Evolutionary conservation across 2,797 vertebrate genomes (phyloP), one percentile per base, ranked within the genome.

Genomic region (Vireo griseus): DNA sequence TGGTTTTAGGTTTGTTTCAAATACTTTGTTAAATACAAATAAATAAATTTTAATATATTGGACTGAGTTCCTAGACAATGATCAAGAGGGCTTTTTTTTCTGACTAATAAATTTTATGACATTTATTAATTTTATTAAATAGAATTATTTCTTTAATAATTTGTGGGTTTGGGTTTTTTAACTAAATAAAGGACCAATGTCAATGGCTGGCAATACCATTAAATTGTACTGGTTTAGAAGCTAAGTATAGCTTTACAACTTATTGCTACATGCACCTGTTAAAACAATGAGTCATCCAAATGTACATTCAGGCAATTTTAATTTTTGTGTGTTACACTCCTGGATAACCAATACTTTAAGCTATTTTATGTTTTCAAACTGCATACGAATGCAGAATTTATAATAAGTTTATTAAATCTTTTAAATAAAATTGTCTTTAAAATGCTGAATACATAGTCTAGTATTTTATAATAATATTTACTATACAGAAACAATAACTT

Each of bases 281-380:
- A 94, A 94, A 95, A 95, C 76, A 94, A 40, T 82, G 89, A 94
- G 57, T 96, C 91, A 92, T 59, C 48, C 37, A 24, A 92, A 89
- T 11, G 63, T 19, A 79, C 19, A 35, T 80, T 76, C 61, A 87
- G 1, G 13, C 57, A 61, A 61, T 57, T 86, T 71, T 71, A 84
- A 81, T 89, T 91, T 91, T 61, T 71, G 72, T 57, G 31, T 71
- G 59, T 39, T 91, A 71, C 74, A 82, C 29, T 52, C 47, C 42
- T 74, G 78, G 84, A 85, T 39, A 89, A 79, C 40, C 29, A 89
- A 68, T 72, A 79, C 74, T 91, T 89, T 65, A 87, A 79, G 16
- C 40, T 71, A 39, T 61, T 80, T 92, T 61, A 61, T 42, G n/a
- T 65, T 93, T 86, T 77, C 47, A 91, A 93, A 71, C 31, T n/a